Evolutionary conservation across 2,888 invertebrate species (phyloP).

Genomic region (Clusia tigrina): DNA sequence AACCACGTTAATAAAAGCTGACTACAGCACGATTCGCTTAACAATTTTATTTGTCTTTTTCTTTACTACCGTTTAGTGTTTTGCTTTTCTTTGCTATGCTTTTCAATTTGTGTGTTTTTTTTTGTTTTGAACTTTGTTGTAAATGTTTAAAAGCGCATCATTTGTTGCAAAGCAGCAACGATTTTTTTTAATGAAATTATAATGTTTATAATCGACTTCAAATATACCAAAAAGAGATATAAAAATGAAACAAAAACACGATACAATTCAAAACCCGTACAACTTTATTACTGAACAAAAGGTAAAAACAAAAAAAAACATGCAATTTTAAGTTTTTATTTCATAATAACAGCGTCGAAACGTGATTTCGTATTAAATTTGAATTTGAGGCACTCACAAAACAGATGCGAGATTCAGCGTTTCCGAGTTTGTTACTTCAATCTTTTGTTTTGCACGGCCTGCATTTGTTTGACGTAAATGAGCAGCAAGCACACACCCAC

Average conservation of each 20-base stretch:
- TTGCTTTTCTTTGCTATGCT: too few species aligned
- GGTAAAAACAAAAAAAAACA: neutral
- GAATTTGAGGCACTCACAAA: too few species aligned
- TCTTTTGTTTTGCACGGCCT: constrained; percentile 11
- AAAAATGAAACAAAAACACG: neutral
- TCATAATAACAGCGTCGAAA: constrained; percentile 4
- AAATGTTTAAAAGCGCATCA: constrained; percentile 36
- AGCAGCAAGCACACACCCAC: neutral
- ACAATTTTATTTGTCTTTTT: too few species aligned
- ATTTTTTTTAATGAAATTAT: neutral
- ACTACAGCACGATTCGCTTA: too few species aligned
- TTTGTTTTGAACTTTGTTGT: too few species aligned
- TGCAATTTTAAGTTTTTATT: constrained; percentile 9
- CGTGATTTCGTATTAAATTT: constrained; percentile 17
- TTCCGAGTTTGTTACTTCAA: constrained; percentile 20
- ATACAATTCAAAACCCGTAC: neutral
- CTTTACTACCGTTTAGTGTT: too few species aligned
- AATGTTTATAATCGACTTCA: neutral
- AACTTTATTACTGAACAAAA: neutral
- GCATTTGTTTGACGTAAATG: neutral
- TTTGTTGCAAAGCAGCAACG: neutral
- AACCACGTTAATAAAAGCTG: too few species aligned
- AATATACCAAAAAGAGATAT: neutral
- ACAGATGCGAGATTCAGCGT: constrained; percentile 13
- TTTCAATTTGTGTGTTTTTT: too few species aligned